Evolutionary conservation across 2,797 vertebrate species (phyloP), one percentile per base, ranked within the genome.

Genomic region (Ptychobarbus kaznakovi): DNA sequence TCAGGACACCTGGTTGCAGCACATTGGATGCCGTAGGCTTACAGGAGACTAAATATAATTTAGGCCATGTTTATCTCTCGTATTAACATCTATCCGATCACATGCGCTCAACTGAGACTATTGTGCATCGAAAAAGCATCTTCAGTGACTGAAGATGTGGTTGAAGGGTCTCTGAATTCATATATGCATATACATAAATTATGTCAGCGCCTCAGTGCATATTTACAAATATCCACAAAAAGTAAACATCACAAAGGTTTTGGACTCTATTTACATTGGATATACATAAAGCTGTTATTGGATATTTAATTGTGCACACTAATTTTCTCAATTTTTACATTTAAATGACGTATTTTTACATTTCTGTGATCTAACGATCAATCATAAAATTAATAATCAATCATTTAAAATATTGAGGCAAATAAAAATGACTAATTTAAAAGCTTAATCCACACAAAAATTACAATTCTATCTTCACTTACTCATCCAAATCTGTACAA

Each of bases 1-100:
- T 42, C 32, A 15, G 46, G 79, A 69, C 79, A 80, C 28, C 65
- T 51, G 79, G 63, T 80, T 53, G 22, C 18, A 51, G 44, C 44
- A 68, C 79, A 80, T 9, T 35, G 44, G 20, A 38, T 51, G 28
- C 18, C 28, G 11, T 1, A 42, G 76, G 76, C 28, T 68, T 68
- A 51, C 28, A 65, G 13, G 10, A 80, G 40, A 20, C 9, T 22
- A 46, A 80, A 80, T 51, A 66, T 80, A 51, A 51, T 68, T 78
- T 63, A 78, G 38, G 15, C 15, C 56, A 63, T 28, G n/a, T 63
- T 80, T 68, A 68, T 80, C 63, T 80, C 79, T 69, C 28, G 22
- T 35, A 38, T 68, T 49, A 80, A 80, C 20, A 68, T 61, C 15
- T 63, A 63, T 78, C n/a, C 9, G 1, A 44, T 78, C 56, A 63